Conservation (phyloP, 2,113 vertebrate species). For the Hyperoodon ampullatus region DNA sequence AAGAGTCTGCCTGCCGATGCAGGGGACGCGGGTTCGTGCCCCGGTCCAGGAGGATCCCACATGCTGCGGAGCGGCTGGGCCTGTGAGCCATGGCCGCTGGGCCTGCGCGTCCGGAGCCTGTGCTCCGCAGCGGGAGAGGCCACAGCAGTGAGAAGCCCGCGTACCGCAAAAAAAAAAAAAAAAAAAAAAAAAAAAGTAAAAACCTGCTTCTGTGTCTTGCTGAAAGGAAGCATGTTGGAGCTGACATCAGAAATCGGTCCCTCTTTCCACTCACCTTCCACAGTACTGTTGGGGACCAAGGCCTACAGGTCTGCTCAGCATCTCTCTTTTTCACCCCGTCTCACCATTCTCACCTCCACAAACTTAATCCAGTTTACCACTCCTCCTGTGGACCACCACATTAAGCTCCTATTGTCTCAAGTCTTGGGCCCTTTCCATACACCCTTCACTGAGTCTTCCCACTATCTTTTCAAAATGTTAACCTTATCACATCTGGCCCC, state of each 20-base stretch:
- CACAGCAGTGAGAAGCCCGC: too few relatives aligned
- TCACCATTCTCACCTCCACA: not conserved
- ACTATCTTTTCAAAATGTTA: not conserved
- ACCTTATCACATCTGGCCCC: not conserved
- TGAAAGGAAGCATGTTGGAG: not conserved
- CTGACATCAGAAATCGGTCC: not conserved
- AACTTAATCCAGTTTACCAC: not conserved
- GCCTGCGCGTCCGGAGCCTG: too few relatives aligned
- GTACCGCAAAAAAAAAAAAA: too few relatives aligned
- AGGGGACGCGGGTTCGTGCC: too few relatives aligned
- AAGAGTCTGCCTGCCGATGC: too few relatives aligned
- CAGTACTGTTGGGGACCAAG: not conserved
- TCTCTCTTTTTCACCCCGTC: too few relatives aligned
- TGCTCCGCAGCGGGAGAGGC: too few relatives aligned
- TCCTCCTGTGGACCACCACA: not conserved
- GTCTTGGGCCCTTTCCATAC: not conserved
- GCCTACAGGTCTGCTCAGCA: fast-evolving
- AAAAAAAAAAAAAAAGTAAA: too few relatives aligned
- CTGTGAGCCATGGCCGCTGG: too few relatives aligned
- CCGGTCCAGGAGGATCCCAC: too few relatives aligned
- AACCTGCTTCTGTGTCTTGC: not conserved
- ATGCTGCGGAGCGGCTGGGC: too few relatives aligned
- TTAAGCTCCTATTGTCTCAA: not conserved
- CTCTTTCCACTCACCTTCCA: not conserved
- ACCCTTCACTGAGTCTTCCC: not conserved